These are phyloP conservation scores for Poecilia picta DNA, from an alignment of 2,797 vertebrate genomes.

Conservation along the genomic window DNA sequence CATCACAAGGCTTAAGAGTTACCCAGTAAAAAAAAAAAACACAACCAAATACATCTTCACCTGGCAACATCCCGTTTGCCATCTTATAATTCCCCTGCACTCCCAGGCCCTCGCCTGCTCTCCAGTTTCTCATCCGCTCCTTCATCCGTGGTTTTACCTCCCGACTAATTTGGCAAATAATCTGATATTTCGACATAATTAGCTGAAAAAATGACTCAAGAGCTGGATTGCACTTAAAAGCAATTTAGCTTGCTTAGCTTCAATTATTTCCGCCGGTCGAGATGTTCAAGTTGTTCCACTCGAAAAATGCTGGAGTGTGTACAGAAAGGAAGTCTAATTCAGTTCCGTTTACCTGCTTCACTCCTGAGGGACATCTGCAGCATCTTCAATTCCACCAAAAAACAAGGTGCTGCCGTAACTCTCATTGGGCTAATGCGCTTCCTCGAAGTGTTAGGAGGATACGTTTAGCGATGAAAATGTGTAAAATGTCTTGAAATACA, in stretches of 20 bases:
- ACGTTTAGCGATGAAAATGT: neutral
- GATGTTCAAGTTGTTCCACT: slow-evolving; percentile 44
- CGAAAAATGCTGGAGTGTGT: slow-evolving; percentile 29
- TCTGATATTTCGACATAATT: slow-evolving; percentile 66
- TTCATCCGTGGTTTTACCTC: slow-evolving; percentile 31
- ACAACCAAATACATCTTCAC: slow-evolving; percentile 62
- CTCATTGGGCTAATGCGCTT: neutral
- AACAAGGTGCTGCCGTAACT: neutral
- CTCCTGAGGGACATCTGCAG: slow-evolving; percentile 20
- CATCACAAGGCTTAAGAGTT: slow-evolving; percentile 63
- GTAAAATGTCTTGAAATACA: neutral
- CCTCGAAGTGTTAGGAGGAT: neutral
- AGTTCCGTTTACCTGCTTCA: slow-evolving; percentile 28
- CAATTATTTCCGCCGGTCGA: slow-evolving; percentile 43
- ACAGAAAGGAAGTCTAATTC: slow-evolving; percentile 15
- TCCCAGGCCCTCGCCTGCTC: neutral
- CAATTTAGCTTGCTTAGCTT: slow-evolving; percentile 51
- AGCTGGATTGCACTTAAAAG: slow-evolving; percentile 61
- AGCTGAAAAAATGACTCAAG: slow-evolving; percentile 57
- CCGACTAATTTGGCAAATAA: slow-evolving; percentile 45
- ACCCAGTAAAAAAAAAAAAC: slow-evolving; percentile 64
- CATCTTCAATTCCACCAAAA: neutral
- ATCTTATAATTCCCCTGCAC: slow-evolving; percentile 15
- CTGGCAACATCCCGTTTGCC: slow-evolving; percentile 39
- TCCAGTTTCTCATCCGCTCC: slow-evolving; percentile 7